These are phyloP conservation scores for Tonatia bakeri DNA, from an alignment of 2,113 vertebrate species.

Conservation along the genomic window DNA sequence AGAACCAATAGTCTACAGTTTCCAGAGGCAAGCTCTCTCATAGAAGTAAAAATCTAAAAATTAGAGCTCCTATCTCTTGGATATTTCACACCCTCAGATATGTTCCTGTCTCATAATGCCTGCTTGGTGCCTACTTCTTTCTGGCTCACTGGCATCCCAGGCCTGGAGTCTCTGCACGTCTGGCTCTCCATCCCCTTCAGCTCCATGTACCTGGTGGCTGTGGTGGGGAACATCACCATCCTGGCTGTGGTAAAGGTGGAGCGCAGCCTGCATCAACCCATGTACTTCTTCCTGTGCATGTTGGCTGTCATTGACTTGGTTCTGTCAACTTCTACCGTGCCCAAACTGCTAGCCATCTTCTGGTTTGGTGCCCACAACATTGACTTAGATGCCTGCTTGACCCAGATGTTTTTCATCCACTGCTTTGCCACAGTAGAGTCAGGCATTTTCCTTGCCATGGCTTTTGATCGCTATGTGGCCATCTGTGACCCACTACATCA, in stretches of 20 bases:
- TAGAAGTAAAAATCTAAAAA: neutral
- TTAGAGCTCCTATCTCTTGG: neutral
- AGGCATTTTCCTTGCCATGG: slow-evolving; percentile 76
- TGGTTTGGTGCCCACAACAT: slow-evolving; percentile 68
- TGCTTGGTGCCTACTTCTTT: slow-evolving; percentile 60
- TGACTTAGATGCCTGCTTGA: slow-evolving; percentile 61
- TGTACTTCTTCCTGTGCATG: slow-evolving; percentile 77
- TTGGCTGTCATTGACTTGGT: slow-evolving; percentile 75
- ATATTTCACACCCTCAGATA: neutral
- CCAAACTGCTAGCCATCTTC: slow-evolving; percentile 74
- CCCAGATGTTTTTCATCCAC: slow-evolving; percentile 78
- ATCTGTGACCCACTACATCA: slow-evolving; percentile 75
- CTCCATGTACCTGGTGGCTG: slow-evolving; percentile 70
- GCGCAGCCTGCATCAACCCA: slow-evolving; percentile 70
- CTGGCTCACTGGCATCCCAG: slow-evolving; percentile 71
- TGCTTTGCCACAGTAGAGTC: slow-evolving; percentile 73
- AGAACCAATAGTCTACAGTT: neutral
- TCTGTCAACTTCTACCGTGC: slow-evolving; percentile 67
- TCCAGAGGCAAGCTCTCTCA: neutral
- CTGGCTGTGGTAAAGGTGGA: slow-evolving; percentile 58
- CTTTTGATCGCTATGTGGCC: slow-evolving; percentile 74
- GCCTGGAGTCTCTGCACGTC: slow-evolving; percentile 56
- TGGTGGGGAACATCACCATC: slow-evolving; percentile 67
- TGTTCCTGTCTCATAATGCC: slow-evolving; percentile 47
- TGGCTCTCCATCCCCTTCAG: slow-evolving; percentile 72